Percentiles rank a stretch among this genome's conserved stretches.
Evolutionary conservation across 1,140 invertebrate species (phyloP).

Genomic region (Drosophila pseudoobscura): DNA sequence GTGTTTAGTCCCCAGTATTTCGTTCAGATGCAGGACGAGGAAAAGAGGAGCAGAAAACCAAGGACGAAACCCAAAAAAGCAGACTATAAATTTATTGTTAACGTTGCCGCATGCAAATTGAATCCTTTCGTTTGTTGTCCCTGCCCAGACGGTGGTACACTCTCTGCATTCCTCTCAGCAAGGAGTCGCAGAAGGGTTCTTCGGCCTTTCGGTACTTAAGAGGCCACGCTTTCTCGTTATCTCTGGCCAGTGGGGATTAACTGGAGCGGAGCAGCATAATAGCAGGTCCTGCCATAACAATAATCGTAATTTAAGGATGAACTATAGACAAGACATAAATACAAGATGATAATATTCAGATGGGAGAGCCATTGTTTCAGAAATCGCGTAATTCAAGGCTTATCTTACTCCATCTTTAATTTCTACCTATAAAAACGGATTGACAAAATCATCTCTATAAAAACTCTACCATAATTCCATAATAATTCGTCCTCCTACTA

Average conservation of each 20-base stretch:
- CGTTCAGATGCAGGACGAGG: background rate
- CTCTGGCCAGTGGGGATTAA: constrained; percentile 38
- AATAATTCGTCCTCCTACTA: too few relatives aligned
- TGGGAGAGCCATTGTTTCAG: background rate
- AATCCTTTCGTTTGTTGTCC: constrained; percentile 55
- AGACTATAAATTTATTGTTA: constrained; percentile 66
- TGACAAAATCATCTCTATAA: too few relatives aligned
- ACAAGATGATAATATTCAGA: background rate
- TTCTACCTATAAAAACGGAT: too few relatives aligned
- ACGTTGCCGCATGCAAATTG: constrained; percentile 60
- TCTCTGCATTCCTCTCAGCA: constrained; percentile 5
- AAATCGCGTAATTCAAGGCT: too few relatives aligned
- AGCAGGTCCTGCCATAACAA: constrained; percentile 11
- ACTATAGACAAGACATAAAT: constrained; percentile 28
- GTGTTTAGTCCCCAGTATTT: constrained; percentile 54
- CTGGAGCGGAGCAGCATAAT: constrained; percentile 21
- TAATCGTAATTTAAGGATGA: constrained; percentile 36
- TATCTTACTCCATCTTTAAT: too few relatives aligned
- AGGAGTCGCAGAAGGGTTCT: constrained; percentile 4
- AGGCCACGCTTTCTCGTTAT: constrained; percentile 42
- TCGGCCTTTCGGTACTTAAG: constrained; percentile 28
- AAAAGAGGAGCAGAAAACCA: constrained; percentile 6
- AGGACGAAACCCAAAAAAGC: constrained; percentile 23
- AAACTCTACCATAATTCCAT: too few relatives aligned
- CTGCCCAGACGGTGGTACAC: constrained; percentile 33